A percentile compares a stretch with the other conserved stretches of the same genome.
Evolutionary conservation across 92 coral and sea anemone species (phyloP).

Genomic region (Palythoa caribaeorum): DNA sequence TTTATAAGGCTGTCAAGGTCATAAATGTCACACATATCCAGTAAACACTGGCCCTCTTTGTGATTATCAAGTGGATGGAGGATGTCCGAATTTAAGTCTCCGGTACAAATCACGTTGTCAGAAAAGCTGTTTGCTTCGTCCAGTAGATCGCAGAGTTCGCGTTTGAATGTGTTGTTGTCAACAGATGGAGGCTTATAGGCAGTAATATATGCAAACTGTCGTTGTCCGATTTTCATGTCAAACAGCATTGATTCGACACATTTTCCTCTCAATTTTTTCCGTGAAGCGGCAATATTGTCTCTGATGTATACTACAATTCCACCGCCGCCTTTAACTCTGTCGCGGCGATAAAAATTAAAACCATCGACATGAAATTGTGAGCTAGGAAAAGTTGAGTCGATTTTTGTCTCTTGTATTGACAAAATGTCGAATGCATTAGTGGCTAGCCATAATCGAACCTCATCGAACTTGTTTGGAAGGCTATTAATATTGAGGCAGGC

Average conservation of each 20-base stretch:
- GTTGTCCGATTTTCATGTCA: slow-evolving; percentile 43
- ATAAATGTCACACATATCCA: slow-evolving; percentile 47
- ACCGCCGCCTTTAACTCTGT: slow-evolving; percentile 15
- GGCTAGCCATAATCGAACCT: slow-evolving; percentile 46
- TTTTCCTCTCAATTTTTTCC: background rate
- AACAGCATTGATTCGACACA: slow-evolving; percentile 27
- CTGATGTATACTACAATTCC: background rate
- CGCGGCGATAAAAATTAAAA: slow-evolving; percentile 43
- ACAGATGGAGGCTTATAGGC: slow-evolving; percentile 60
- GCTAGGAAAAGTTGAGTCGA: slow-evolving; percentile 55
- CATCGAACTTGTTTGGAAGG: slow-evolving; percentile 54
- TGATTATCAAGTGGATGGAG: slow-evolving; percentile 35
- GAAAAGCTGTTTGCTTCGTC: slow-evolving; percentile 39
- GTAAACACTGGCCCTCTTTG: slow-evolving; percentile 43
- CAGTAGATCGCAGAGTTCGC: slow-evolving; percentile 14
- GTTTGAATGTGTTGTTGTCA: slow-evolving; percentile 38
- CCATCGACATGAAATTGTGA: slow-evolving; percentile 59
- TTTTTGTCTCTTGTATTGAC: slow-evolving; percentile 55
- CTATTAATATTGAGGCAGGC: slow-evolving; percentile 53
- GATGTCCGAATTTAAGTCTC: slow-evolving; percentile 27
- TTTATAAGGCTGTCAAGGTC: slow-evolving; percentile 33
- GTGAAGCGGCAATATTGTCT: background rate
- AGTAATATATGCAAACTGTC: slow-evolving; percentile 40
- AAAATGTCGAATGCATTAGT: slow-evolving; percentile 40
- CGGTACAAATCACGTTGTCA: slow-evolving; percentile 45